Evolutionary conservation across 1,140 invertebrate genomes (phyloP).

Genomic region (Drosophila sp.): DNA sequence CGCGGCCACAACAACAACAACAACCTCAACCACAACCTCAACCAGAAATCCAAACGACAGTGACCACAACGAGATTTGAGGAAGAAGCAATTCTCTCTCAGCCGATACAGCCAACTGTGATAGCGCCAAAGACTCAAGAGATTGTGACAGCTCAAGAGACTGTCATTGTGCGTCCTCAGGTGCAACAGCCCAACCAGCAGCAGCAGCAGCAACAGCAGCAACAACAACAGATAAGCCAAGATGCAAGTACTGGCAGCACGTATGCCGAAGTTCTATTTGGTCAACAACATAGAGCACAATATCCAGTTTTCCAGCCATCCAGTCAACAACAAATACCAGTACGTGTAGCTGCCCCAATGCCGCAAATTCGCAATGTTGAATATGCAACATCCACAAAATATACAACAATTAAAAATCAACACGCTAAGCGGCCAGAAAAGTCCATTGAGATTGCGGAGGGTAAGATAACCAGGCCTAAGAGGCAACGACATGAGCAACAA

Average conservation of each 20-base stretch:
- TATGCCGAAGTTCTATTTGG: conserved; percentile 83
- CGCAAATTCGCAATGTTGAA: conserved; percentile 53
- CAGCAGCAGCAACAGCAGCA: conserved; percentile 29
- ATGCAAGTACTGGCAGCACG: conserved; percentile 70
- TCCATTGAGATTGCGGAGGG: conserved; percentile 65
- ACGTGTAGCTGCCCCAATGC: conserved; percentile 71
- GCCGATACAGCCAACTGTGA: conserved; percentile 67
- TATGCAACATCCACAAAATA: conserved; percentile 32
- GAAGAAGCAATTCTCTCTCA: conserved; percentile 47
- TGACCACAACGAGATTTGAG: conserved; percentile 52
- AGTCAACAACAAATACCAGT: conserved; percentile 84
- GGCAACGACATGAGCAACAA: conserved; percentile 54
- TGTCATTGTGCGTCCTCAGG: conserved; percentile 51
- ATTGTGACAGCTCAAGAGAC: conserved; percentile 27
- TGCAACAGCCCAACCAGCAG: conserved; percentile 42
- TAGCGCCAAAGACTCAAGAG: conserved; percentile 48
- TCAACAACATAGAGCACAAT: conserved; percentile 65
- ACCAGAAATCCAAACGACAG: conserved; percentile 15
- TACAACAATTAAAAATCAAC: conserved; percentile 55
- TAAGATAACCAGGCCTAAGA: conserved; percentile 55
- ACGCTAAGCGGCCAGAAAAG: conserved; percentile 53
- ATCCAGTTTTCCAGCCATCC: conserved; percentile 86
- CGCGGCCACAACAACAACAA: conserved; percentile 2
- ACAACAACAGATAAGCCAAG: conserved; percentile 36
- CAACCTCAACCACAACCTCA: conserved; percentile 20